A percentile compares a stretch with the other conserved stretches of the same genome.
phyloP scores from a whole-genome alignment of 64 coral and sea anemone species.

The Dendronephthya gigantea region DNA sequence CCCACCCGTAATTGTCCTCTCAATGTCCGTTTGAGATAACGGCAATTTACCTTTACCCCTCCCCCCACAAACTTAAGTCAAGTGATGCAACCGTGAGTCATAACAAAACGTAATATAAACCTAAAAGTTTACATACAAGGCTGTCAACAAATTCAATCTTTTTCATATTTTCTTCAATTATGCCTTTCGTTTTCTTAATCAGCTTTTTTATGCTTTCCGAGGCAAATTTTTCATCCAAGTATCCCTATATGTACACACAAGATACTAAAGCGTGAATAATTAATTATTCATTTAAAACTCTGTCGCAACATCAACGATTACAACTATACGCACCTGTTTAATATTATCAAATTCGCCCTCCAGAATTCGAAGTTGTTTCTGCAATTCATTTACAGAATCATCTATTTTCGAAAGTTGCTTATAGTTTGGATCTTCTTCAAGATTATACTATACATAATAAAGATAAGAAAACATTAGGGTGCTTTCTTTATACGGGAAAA shows the following conservation, averaged over 20 bases:
- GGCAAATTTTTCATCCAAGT: not conserved
- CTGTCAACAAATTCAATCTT: not conserved
- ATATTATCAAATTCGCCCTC: not conserved
- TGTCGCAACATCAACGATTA: no score
- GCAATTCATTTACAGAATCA: not conserved
- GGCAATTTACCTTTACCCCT: no score
- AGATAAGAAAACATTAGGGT: not conserved
- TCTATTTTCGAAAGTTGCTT: not conserved
- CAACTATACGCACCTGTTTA: not conserved
- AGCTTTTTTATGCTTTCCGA: not conserved
- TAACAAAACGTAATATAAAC: not conserved
- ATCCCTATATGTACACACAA: not conserved
- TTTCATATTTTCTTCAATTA: constrained; percentile 19
- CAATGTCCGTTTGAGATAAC: no score
- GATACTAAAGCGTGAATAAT: no score
- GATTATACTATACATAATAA: not conserved
- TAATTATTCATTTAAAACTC: no score
- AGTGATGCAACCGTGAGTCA: not conserved
- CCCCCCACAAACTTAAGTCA: not conserved
- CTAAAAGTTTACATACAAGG: not conserved
- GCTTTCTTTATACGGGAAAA: no score
- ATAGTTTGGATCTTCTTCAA: not conserved
- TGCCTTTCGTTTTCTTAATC: not conserved
- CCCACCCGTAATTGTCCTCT: no score
- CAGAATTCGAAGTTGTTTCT: not conserved